Evolutionary conservation across 2,113 vertebrate genomes (phyloP).

Genomic region (Chaenocephalus aceratus): DNA sequence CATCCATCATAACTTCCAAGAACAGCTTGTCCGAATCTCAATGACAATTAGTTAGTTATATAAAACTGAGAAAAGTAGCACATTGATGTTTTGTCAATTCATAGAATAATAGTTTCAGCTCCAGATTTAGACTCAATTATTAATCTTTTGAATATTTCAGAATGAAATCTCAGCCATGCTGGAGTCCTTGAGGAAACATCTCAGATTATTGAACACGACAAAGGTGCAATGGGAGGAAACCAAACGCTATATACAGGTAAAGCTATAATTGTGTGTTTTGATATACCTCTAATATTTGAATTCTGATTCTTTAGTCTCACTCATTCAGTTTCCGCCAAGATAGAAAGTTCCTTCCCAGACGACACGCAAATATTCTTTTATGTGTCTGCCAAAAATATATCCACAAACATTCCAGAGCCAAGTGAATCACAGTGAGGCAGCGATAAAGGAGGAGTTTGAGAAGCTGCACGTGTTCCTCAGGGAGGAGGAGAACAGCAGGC

Average conservation of each 20-base stretch:
- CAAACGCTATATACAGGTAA: conserved; percentile 69
- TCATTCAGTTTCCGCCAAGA: not conserved
- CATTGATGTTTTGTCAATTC: not conserved
- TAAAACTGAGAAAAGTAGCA: not conserved
- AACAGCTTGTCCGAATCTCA: not conserved
- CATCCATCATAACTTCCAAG: not conserved
- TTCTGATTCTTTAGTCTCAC: not conserved
- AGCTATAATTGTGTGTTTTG: not conserved
- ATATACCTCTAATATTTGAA: not conserved
- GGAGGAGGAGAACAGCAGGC: conserved; percentile 60
- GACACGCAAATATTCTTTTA: not conserved
- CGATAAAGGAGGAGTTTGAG: conserved; percentile 75
- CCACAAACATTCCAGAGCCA: conserved; percentile 62
- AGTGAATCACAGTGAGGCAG: conserved; percentile 44
- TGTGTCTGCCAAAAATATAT: conserved; percentile 1
- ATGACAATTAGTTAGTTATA: not conserved
- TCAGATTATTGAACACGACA: conserved; percentile 54
- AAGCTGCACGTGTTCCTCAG: conserved; percentile 69
- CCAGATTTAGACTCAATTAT: not conserved
- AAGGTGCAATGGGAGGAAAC: conserved; percentile 68
- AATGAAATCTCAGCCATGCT: conserved; percentile 57
- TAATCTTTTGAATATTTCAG: conserved; percentile 44
- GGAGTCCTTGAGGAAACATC: conserved; percentile 62
- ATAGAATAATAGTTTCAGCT: not conserved
- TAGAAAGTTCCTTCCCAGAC: not conserved